Evolutionary conservation across 2,113 vertebrate species (phyloP).

Genomic region (Myrmecophaga tridactyla): DNA sequence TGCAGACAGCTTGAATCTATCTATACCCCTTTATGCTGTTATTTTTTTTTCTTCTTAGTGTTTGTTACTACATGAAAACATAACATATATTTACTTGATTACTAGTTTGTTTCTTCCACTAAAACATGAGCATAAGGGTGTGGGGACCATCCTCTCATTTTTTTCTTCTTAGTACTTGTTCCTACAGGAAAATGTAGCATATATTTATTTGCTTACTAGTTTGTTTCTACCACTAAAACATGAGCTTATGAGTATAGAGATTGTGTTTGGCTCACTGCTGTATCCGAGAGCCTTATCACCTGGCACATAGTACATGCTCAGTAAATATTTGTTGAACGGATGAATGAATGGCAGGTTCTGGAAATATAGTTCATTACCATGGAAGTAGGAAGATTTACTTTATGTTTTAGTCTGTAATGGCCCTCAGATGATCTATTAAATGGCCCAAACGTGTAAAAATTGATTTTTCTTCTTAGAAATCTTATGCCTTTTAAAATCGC

Average conservation of each 20-base stretch:
- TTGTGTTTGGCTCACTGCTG: not conserved
- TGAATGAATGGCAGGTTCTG: not conserved
- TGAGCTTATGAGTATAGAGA: not conserved
- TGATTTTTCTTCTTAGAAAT: not conserved
- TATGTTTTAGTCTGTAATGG: not conserved
- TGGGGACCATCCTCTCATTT: no score
- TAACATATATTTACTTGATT: no score
- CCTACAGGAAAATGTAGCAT: not conserved
- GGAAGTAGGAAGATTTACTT: not conserved
- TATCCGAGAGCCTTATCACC: not conserved
- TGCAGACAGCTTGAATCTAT: not conserved
- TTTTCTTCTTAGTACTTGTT: slow-evolving; percentile 11
- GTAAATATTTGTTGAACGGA: not conserved
- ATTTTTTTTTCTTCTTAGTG: slow-evolving; percentile 2
- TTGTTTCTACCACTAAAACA: not conserved
- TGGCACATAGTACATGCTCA: not conserved
- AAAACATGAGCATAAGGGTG: no score
- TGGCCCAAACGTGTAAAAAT: not conserved
- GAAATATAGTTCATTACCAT: not conserved
- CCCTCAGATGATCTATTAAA: not conserved
- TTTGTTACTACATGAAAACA: slow-evolving; percentile 14
- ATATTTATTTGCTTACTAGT: slow-evolving; percentile 15
- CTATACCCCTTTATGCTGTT: not conserved
- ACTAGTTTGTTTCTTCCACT: no score
- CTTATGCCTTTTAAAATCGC: not conserved